Base-by-base conservation (phyloP, 2,113 vertebrate genomes). In the Silurus asotus region DNA sequence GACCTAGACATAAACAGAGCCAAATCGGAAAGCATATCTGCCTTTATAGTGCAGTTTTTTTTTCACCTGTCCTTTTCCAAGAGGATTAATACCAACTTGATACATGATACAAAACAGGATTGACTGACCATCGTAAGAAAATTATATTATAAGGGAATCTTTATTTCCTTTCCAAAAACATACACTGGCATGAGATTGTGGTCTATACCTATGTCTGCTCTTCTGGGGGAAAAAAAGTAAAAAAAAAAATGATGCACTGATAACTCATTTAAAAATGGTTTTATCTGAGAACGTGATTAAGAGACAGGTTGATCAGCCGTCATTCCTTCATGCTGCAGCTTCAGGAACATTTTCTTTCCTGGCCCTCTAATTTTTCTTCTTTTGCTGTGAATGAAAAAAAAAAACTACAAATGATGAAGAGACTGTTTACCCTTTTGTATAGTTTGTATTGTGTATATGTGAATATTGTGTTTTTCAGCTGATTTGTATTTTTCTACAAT, bases 301-400 rank as follows among this genome's bases (percentile, higher is more conserved):
- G 37, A 37, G 51, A 79, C 53, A 65, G 61, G 23, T 55, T 83
- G 28, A 76, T 70, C 28, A n/a, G 55, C 51, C 13, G 61, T 76
- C 81, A 65, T 88, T 81, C 80, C 84, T 87, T 90, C 58, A 86
- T 81, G 76, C 87, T 87, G 82, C 89, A 88, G 86, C 85, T 88
- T 85, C 72, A 76, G 6, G 64, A 79, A 67, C 69, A 49, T 82
- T 75, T 70, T 64, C 48, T 72, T 55, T 72, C 61, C 64, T 61
- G 25, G 76, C 37, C 45, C 28, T 64, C 45, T 37, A 55, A 25
- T 83, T 75, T 67, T 11, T 28, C 28, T 11, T 28, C 28, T 28
- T 78, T 88, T 90, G 78, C 85, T 90, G 87, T 90, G 87, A 88
- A 86, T 82, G 51, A 84, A 56, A 48, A 49, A 77, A 37, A 37